Conservation (phyloP, 1,140 invertebrate species). For the Aphis craccivora region DNA sequence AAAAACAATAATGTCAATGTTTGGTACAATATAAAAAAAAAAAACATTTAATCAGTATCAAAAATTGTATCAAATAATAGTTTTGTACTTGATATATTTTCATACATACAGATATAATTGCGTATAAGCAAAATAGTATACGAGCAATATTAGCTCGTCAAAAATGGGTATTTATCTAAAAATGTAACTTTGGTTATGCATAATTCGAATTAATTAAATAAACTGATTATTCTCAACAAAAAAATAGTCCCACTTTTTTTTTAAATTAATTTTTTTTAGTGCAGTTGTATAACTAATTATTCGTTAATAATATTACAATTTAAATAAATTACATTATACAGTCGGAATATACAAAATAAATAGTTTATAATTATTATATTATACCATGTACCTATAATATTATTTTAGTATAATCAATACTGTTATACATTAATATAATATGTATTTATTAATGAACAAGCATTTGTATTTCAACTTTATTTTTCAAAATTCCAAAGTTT, state of each 20-base stretch:
- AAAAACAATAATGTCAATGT: background rate
- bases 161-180: background rate
- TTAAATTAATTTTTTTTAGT: background rate
- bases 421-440: background rate
- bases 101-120: background rate
- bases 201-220: background rate
- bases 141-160: background rate
- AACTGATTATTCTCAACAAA: background rate
- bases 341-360: background rate
- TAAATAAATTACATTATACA: background rate
- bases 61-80: background rate
- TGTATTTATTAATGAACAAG: background rate
- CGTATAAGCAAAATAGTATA: too few species aligned
- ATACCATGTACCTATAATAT: background rate
- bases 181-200: background rate
- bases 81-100: background rate
- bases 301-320: background rate
- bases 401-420: background rate
- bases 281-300: background rate
- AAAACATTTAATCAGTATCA: background rate
- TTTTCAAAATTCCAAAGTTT: background rate
- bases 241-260: background rate
- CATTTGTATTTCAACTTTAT: background rate
- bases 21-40: background rate
- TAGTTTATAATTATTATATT: background rate